Percentiles rank a stretch among this genome's conserved stretches.
Evolutionary conservation across 1,140 invertebrate species (phyloP).

Genomic region (Heterodera schachtii): DNA sequence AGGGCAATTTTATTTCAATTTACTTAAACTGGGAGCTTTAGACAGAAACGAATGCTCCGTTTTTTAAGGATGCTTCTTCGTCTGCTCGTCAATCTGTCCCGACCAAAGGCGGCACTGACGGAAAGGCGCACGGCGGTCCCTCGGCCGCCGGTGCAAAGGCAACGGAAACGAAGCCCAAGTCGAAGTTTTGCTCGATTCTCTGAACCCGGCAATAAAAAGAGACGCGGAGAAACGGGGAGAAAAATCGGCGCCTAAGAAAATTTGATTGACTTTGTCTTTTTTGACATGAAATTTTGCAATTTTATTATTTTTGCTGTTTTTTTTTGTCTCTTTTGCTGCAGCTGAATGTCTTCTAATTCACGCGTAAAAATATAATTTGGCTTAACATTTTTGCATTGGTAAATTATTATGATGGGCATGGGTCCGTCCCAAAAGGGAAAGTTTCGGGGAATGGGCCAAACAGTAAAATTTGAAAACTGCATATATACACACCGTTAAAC

Average conservation of each 20-base stretch:
- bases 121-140: background rate
- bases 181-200: constrained; percentile 20
- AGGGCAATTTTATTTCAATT: background rate
- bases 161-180: constrained; percentile 4
- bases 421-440: too few relatives aligned
- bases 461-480: too few relatives aligned
- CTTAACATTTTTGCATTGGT: too few relatives aligned
- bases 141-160: background rate
- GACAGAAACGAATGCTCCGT: too few relatives aligned
- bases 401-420: too few relatives aligned
- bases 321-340: too few relatives aligned
- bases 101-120: background rate
- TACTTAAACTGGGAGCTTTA: background rate
- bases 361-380: too few relatives aligned
- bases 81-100: too few relatives aligned
- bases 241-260: background rate
- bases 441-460: too few relatives aligned
- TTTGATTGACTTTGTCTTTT: background rate
- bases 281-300: background rate
- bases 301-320: too few relatives aligned
- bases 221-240: background rate
- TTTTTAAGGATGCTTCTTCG: background rate
- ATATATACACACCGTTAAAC: too few relatives aligned
- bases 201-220: constrained; percentile 3
- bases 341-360: too few relatives aligned